phyloP scores from a whole-genome alignment of 2,797 vertebrate genomes.

The Hapalemur alaotrensis region DNA sequence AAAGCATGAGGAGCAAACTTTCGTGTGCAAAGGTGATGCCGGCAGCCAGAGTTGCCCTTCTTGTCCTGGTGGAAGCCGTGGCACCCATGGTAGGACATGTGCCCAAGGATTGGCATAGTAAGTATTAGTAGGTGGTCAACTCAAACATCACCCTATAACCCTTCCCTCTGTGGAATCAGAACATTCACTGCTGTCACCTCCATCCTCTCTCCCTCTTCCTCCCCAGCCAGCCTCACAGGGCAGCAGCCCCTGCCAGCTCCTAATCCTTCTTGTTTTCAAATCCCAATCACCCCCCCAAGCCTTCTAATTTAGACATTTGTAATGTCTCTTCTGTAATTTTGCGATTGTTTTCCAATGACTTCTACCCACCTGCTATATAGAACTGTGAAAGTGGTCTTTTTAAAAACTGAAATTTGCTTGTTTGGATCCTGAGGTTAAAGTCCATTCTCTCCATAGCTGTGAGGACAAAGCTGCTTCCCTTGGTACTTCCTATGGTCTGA shows the following conservation, averaged over 20 bases:
- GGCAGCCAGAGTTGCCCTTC: neutral
- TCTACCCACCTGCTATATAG: neutral
- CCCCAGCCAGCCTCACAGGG: neutral
- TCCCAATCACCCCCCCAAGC: rapidly evolving
- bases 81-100: neutral
- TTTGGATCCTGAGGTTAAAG: neutral
- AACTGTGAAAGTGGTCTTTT: neutral
- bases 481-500: neutral
- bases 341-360: neutral
- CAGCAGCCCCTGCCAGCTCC: neutral
- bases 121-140: neutral
- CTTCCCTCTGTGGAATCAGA: neutral
- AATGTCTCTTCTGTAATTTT: neutral
- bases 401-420: neutral
- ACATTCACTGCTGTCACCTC: rapidly evolving
- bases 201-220: rapidly evolving
- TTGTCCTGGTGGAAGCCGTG: neutral
- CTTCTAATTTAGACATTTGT: neutral
- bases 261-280: neutral
- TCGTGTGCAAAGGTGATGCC: neutral
- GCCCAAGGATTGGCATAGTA: neutral
- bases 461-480: neutral
- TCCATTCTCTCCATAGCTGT: neutral
- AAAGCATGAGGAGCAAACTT: neutral
- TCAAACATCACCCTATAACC: neutral